phyloP scores from a whole-genome alignment of 2,888 invertebrate genomes.

The Elegia similella region DNA sequence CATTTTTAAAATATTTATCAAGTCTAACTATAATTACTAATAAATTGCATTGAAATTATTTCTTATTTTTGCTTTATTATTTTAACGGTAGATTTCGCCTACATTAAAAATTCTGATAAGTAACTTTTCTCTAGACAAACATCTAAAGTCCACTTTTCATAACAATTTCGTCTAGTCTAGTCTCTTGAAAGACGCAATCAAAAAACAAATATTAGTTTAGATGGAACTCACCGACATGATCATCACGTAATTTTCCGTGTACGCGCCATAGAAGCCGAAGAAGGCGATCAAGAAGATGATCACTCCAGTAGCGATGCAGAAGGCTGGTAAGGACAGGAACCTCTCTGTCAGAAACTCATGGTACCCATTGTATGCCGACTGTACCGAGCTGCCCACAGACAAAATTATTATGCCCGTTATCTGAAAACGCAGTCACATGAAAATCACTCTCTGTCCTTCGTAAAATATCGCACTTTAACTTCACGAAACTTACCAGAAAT shows the following conservation, averaged over 20 bases:
- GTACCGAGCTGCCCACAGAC: constrained; percentile 87
- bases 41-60: too few relatives aligned
- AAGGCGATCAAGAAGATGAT: constrained; percentile 90
- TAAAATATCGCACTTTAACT: neutral
- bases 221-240: constrained; percentile 85
- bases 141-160: too few relatives aligned
- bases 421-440: constrained; percentile 74
- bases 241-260: constrained; percentile 91
- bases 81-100: too few relatives aligned
- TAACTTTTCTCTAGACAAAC: too few relatives aligned
- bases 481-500: constrained; percentile 64
- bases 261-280: constrained; percentile 94
- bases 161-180: neutral
- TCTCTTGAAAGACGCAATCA: neutral
- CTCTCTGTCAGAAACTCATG: constrained; percentile 84
- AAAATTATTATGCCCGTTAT: constrained; percentile 90
- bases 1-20: too few relatives aligned
- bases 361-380: constrained; percentile 84
- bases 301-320: constrained; percentile 86
- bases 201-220: constrained; percentile 2
- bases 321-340: constrained; percentile 88
- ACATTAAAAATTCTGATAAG: too few relatives aligned
- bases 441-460: constrained; percentile 18
- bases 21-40: too few relatives aligned
- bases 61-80: too few relatives aligned